Conservation (phyloP, 1,140 invertebrate species). For the Hestina assimilis region DNA sequence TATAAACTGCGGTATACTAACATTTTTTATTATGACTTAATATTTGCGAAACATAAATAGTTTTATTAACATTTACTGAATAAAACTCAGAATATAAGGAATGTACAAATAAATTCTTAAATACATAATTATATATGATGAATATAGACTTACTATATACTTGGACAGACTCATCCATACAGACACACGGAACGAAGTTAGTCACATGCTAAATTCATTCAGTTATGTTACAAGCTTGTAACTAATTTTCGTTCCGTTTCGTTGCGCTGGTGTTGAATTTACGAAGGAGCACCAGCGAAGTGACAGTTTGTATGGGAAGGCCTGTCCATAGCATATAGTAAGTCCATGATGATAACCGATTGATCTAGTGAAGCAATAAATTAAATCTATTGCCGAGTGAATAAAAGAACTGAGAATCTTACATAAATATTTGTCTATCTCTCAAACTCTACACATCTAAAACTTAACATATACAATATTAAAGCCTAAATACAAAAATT, state of each 20-base stretch:
- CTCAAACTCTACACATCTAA: slow-evolving; percentile 25
- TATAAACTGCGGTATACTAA: not conserved
- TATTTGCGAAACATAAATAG: not conserved
- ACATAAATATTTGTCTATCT: not conserved
- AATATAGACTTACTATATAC: too few relatives aligned
- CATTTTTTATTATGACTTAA: not conserved
- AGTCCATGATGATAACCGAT: not conserved
- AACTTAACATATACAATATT: slow-evolving; percentile 16
- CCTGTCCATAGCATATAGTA: not conserved
- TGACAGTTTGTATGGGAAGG: too few relatives aligned
- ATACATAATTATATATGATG: too few relatives aligned
- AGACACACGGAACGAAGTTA: too few relatives aligned
- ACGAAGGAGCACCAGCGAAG: too few relatives aligned
- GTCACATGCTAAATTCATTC: too few relatives aligned
- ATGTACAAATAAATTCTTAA: slow-evolving; percentile 43
- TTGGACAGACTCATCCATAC: too few relatives aligned
- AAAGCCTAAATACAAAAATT: slow-evolving; percentile 20
- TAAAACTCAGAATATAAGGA: slow-evolving; percentile 28
- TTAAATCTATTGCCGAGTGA: not conserved
- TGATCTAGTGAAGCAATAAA: not conserved
- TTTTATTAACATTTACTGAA: not conserved
- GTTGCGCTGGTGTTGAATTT: too few relatives aligned
- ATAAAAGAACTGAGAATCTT: not conserved
- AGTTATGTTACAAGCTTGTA: too few relatives aligned
- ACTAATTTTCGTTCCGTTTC: too few relatives aligned